A percentile compares a stretch with the other conserved stretches of the same genome.
phyloP scores from a whole-genome alignment of 2,113 vertebrate species.

The Perca flavescens region DNA sequence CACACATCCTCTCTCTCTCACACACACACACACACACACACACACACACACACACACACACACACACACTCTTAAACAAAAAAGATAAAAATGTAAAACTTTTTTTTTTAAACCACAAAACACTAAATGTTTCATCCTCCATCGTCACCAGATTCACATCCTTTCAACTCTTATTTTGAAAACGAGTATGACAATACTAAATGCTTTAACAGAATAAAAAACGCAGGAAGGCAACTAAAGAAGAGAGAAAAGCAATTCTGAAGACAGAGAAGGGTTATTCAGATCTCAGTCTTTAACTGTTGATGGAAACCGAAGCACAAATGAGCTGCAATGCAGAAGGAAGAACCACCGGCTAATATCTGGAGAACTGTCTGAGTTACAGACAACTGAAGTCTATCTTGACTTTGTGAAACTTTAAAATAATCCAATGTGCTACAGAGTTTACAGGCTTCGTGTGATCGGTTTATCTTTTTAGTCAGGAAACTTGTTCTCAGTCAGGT shows the following conservation, averaged over 20 bases:
- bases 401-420: slow-evolving; percentile 28
- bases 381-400: neutral
- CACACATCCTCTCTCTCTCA: no score
- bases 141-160: slow-evolving; percentile 59
- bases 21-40: slow-evolving; percentile 38
- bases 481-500: slow-evolving; percentile 24
- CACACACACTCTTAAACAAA: slow-evolving; percentile 51
- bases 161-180: slow-evolving; percentile 48
- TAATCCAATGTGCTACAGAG: slow-evolving; percentile 43
- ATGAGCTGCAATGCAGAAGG: slow-evolving; percentile 29
- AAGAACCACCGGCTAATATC: slow-evolving; percentile 25
- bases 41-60: slow-evolving; percentile 45
- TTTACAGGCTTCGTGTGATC: slow-evolving; percentile 42
- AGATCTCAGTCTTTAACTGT: slow-evolving; percentile 21
- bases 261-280: slow-evolving; percentile 28
- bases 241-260: slow-evolving; percentile 65
- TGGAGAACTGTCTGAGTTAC: slow-evolving; percentile 5
- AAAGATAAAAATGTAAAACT: slow-evolving; percentile 76
- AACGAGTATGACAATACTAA: slow-evolving; percentile 72
- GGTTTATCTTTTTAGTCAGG: slow-evolving; percentile 45
- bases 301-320: slow-evolving; percentile 40
- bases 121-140: slow-evolving; percentile 50
- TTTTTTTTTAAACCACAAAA: slow-evolving; percentile 53
- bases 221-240: slow-evolving; percentile 78
- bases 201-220: slow-evolving; percentile 67